Base-by-base conservation (phyloP, 2,113 vertebrate species). In the Phodopus roborovskii region DNA sequence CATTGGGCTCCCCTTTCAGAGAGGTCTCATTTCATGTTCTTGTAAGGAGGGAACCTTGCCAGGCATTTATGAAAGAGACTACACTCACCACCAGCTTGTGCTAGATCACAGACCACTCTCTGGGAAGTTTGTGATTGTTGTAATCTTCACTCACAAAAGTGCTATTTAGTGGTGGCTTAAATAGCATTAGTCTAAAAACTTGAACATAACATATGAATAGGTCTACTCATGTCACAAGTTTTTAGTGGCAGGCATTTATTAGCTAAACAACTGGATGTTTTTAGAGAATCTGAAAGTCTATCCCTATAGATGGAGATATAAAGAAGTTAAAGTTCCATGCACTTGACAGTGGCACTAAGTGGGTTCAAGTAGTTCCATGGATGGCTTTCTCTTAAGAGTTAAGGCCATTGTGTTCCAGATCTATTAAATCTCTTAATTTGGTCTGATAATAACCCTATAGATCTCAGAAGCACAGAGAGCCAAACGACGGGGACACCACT, bases 331-430 rank as follows among this genome's bases (percentile, higher is more conserved):
- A 16, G 36, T 66, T 70, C 84, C 50, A 6, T n/a, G 19, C 1
- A 33, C 5, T 26, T 73, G 45, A 93, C 30, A 91, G 77, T 77
- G 79, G 20, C 60, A 56, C 39, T 64, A 70, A 78, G 83, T 45
- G n/a, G 58, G 82, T 84, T 92, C 78, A 91, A 60, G 50, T 90
- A 92, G 71, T 89, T 94, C 9, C 3, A 66, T 45, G 22, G 89
- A 5, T 3, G 92, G 11, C 28, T 90, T 92, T 95, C 22, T 36
- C 66, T 75, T 86, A 88, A 56, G 50, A 81, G 20, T 75, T 81
- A 24, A 30, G 64, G 62, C 17, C 36, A 28, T 68, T 95, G 84
- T 20, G 10, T 26, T 84, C 16, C 30, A 89, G 7, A 62, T 79
- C n/a, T 77, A 26, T 1, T 0, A 39, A 68, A 75, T 22, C 16